Evolutionary conservation across 2,797 vertebrate species (phyloP).

Genomic region (Scyliorhinus canicula): DNA sequence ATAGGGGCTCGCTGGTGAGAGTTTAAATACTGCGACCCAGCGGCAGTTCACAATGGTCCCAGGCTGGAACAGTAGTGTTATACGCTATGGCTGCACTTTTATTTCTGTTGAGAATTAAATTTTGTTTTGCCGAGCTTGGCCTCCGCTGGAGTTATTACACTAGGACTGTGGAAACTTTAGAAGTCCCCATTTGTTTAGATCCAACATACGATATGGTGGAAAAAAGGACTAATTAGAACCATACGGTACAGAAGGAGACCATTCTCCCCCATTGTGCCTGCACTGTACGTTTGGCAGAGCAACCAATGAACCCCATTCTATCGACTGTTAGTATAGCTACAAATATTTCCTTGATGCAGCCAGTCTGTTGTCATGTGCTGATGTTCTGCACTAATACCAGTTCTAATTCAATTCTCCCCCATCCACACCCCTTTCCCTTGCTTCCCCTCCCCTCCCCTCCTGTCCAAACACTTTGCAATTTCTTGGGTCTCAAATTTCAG

Average conservation of each 20-base stretch:
- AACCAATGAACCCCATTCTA: not conserved
- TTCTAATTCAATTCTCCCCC: not conserved
- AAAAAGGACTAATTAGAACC: not conserved
- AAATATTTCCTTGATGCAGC: not conserved
- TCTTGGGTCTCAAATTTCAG: slow-evolving; percentile 3
- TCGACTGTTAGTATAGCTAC: not conserved
- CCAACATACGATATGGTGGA: not conserved
- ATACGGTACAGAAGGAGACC: not conserved
- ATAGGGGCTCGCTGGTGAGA: no score
- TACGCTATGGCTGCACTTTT: no score
- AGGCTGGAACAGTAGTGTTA: no score
- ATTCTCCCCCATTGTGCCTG: not conserved
- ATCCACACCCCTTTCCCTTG: not conserved
- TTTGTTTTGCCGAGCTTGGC: no score
- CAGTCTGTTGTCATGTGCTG: not conserved
- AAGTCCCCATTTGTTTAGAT: not conserved
- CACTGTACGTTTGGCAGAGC: not conserved
- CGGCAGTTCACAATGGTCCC: no score
- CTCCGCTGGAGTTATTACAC: no score
- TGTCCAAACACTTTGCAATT: not conserved
- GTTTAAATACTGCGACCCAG: no score
- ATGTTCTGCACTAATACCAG: not conserved
- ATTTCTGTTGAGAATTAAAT: no score
- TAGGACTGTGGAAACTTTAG: not conserved
- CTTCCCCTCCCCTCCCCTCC: not conserved